Base-by-base conservation (phyloP, 2,888 invertebrate genomes). In the Sinopyrophorus schimmeli region DNA sequence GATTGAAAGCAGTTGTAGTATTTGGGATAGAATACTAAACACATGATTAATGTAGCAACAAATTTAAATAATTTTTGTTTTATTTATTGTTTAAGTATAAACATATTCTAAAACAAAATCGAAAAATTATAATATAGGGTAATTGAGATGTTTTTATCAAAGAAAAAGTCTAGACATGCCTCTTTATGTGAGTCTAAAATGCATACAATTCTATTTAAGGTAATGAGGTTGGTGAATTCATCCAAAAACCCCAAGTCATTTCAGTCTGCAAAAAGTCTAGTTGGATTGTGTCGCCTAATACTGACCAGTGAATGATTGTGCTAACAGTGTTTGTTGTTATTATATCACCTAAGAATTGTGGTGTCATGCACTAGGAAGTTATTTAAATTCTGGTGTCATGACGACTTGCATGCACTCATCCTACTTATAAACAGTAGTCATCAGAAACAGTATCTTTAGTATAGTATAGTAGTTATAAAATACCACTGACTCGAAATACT, bases 311-410 rank as follows among this genome's bases (percentile, higher is more conserved):
- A 68, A 70, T 69, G 71, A 68, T 68, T 68, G 65, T 69, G 64
- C 67, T 69, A 67, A 67, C 62, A 66, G 68, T 70, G 69, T 70
- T 66, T 65, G 60, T n/a, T n/a, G n/a, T 67, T 68, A 49, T 48
- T 48, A 62, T 68, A 68, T 68, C 68, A 68, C 66, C 68, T 66
- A 55, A 68, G 65, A 69, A 68, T 61, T 64, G 66, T 68, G 64
- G 61, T 67, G 69, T 73, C 71, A 71, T 71, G 70, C 69, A 68
- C 68, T 67, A 71, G 67, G 67, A 71, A 71, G 69, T 67, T 66
- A 68, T 54, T 52, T 55, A 67, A 70, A 70, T 63, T 68, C 57
- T 69, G 64, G 64, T 71, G 72, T 73, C 73, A 73, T 72, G 70
- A 70, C 70, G 69, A 72, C 71, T 73, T 72, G 73, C 72, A 71